Evolutionary conservation across 1,140 invertebrate species (phyloP).

Genomic region (Parasteatoda tepidariorum): DNA sequence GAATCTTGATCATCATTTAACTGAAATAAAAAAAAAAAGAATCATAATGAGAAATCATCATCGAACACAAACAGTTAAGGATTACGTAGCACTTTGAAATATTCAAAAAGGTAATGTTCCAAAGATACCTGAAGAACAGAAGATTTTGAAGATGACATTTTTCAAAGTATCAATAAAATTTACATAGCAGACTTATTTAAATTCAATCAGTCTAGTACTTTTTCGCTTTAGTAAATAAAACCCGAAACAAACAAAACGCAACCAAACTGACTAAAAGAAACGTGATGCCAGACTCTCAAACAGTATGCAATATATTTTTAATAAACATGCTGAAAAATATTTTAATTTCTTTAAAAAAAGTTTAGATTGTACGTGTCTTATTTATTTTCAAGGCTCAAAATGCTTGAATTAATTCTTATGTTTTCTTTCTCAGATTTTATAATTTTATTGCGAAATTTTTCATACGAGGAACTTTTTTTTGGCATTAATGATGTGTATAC

Average conservation of each 20-base stretch:
- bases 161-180: background rate
- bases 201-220: background rate
- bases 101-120: background rate
- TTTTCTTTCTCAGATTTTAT: background rate
- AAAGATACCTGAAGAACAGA: constrained; percentile 31
- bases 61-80: too few species aligned
- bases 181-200: background rate
- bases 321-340: too few species aligned
- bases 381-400: too few species aligned
- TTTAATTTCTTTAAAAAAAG: too few species aligned
- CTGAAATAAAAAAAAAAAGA: constrained; percentile 18
- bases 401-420: too few species aligned
- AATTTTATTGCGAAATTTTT: background rate
- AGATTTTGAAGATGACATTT: constrained; percentile 19
- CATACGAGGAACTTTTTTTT: background rate
- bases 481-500: background rate
- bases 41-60: background rate
- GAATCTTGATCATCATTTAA: constrained; percentile 36
- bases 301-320: too few species aligned
- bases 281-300: background rate
- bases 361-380: too few species aligned
- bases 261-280: background rate
- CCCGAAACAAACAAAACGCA: background rate
- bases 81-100: too few species aligned
- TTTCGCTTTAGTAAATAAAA: background rate